Evolutionary conservation across 2,888 invertebrate species (phyloP).

Genomic region (Muschampia plurimacula): DNA sequence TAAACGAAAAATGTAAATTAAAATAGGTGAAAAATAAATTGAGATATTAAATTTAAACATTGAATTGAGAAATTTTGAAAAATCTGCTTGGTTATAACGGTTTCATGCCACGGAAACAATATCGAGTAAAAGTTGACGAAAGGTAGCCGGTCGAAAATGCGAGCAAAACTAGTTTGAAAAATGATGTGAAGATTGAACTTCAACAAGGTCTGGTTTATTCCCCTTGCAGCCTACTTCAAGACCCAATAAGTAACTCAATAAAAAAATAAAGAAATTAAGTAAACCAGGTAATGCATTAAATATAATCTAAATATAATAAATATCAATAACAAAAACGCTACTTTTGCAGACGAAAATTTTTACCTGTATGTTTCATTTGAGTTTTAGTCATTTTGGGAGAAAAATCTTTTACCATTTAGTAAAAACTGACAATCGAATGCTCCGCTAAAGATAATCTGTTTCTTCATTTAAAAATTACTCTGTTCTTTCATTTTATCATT

Average conservation of each 20-base stretch:
- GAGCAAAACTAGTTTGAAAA: constrained; percentile 31
- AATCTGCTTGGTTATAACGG: constrained; percentile 6
- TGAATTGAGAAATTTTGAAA: not conserved
- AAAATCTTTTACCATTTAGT: too few species aligned
- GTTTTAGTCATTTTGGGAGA: too few species aligned
- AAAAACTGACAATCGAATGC: too few species aligned
- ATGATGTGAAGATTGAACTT: constrained; percentile 27
- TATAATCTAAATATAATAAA: too few species aligned
- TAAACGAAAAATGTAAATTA: not conserved
- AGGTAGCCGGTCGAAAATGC: constrained; percentile 17
- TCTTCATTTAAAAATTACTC: too few species aligned
- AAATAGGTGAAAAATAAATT: not conserved
- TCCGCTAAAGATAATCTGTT: too few species aligned
- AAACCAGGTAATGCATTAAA: too few species aligned
- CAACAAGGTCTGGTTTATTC: not conserved
- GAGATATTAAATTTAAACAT: too few species aligned
- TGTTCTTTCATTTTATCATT: too few species aligned
- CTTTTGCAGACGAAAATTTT: too few species aligned
- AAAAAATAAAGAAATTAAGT: not conserved
- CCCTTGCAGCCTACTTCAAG: not conserved
- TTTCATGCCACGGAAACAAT: not conserved
- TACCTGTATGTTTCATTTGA: too few species aligned
- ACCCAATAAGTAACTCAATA: not conserved
- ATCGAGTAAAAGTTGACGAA: constrained; percentile 26
- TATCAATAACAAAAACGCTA: too few species aligned